phyloP scores from a whole-genome alignment of 1,140 invertebrate genomes.

The Aplysia californica region DNA sequence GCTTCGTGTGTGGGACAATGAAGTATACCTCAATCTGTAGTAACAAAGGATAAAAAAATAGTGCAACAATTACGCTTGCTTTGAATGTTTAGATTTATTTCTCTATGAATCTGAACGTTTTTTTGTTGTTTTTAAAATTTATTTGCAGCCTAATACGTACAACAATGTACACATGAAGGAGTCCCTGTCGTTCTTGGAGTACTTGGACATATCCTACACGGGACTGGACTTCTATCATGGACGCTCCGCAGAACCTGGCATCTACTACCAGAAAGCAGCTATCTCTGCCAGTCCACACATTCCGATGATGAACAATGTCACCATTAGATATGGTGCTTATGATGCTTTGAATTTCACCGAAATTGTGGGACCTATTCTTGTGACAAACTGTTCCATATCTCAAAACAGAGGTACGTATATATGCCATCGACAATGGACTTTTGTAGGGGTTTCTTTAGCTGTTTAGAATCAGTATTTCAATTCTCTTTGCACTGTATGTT shows the following conservation, averaged over 20 bases:
- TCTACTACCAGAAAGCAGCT: slow-evolving; percentile 86
- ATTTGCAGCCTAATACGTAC: too few relatives aligned
- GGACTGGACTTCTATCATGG: slow-evolving; percentile 70
- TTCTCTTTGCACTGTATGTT: too few relatives aligned
- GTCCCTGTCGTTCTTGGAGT: slow-evolving; percentile 82
- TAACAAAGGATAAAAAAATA: too few relatives aligned
- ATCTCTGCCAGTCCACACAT: slow-evolving; percentile 88
- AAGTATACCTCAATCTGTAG: too few relatives aligned
- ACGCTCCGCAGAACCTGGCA: slow-evolving; percentile 60
- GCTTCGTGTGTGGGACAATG: too few relatives aligned
- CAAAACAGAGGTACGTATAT: slow-evolving; percentile 79
- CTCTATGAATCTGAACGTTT: too few relatives aligned
- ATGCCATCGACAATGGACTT: slow-evolving; percentile 6
- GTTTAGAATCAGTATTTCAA: too few relatives aligned
- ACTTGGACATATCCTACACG: slow-evolving; percentile 85
- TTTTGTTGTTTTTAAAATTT: too few relatives aligned
- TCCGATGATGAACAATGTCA: slow-evolving; percentile 83
- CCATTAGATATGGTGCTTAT: slow-evolving; percentile 86
- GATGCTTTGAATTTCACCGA: slow-evolving; percentile 92
- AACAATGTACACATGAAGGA: slow-evolving; percentile 67
- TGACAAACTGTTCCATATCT: slow-evolving; percentile 84
- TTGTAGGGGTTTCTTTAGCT: too few relatives aligned
- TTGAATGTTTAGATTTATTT: too few relatives aligned
- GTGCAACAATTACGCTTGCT: too few relatives aligned
- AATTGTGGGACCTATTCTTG: slow-evolving; percentile 81